Evolutionary conservation across 2,888 invertebrate species (phyloP).

Genomic region (Listrodromus nycthemerus): DNA sequence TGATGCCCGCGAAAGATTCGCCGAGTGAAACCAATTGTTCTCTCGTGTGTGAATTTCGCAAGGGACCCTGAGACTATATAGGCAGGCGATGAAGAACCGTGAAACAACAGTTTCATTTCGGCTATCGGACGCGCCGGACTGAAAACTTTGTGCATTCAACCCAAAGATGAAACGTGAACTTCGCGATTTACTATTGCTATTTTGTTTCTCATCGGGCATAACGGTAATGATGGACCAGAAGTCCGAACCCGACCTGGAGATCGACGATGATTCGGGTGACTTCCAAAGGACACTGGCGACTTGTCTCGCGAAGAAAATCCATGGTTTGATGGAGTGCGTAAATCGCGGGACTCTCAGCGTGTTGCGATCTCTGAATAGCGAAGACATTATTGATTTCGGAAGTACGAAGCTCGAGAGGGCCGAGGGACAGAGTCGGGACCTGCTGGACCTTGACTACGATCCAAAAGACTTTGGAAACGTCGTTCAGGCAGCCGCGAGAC

Average conservation of each 20-base stretch:
- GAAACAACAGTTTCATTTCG: conserved; percentile 77
- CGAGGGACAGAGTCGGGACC: conserved; percentile 87
- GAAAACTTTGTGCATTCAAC: conserved; percentile 19
- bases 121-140: conserved; percentile 36
- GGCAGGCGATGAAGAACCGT: conserved; percentile 70
- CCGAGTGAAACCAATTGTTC: conserved; percentile 83
- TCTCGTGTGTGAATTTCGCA: conserved; percentile 78
- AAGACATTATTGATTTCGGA: conserved; percentile 88
- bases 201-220: conserved; percentile 75
- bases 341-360: conserved; percentile 89
- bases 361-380: conserved; percentile 88
- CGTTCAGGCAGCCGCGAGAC: conserved; percentile 78
- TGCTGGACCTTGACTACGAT: conserved; percentile 89
- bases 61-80: conserved; percentile 78
- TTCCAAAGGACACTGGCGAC: conserved; percentile 76
- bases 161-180: conserved; percentile 74
- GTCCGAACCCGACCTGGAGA: conserved; percentile 67
- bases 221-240: conserved; percentile 80
- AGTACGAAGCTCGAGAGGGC: conserved; percentile 88
- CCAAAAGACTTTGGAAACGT: conserved; percentile 90
- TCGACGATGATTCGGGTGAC: conserved; percentile 71
- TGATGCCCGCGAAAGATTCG: conserved; percentile 72
- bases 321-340: conserved; percentile 86
- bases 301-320: conserved; percentile 76
- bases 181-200: conserved; percentile 70